Evolutionary conservation across 23 tunicate genomes (phyloP), one percentile per base, ranked within the genome.

Genomic region (Botrylloides violaceus): DNA sequence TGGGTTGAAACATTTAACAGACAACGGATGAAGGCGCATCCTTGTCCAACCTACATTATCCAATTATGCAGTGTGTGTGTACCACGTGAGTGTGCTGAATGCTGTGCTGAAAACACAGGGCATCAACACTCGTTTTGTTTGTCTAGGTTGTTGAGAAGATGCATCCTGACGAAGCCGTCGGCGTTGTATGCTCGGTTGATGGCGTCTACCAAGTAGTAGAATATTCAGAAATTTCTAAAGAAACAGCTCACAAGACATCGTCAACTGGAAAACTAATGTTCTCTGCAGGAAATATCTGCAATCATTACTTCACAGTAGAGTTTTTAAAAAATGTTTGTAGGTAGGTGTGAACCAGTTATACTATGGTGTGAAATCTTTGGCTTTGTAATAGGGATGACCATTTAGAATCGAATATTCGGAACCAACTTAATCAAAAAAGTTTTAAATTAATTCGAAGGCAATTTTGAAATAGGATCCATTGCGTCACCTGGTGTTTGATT

Each of bases 231-330:
- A 76, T 94, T 27, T 75, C 92, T 6, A 32, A 73, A 21, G 91
- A 79, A 43, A 94, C 88, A 34, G 84, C 99, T 9, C 20, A 68
- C 24, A 71, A 47, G 48, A 57, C 75, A 56, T 82, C 87, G 23
- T 49, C 70, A 35, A 49, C 76, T 21, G 99, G 99, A 3, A 71
- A 77, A 1, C 62, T 94, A 60, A 77, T 81, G 35, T 94, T 80
- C 70, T 80, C 82, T 61, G 99, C 95, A 38, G 99, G 99, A 61
- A 94, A 94, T 50, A 94, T 94, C 49, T 94, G 99, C 83, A 94
- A 94, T 59, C 99, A 94, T 65, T 94, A 38, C 73, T 94, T 94
- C 72, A 82, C 96, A 34, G 33, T 72, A 18, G 84, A 87, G 0
- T 94, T 94, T 57, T 65, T 94, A 7, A 75, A 75, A 34, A 77